These are phyloP conservation scores for Daubentonia madagascariensis DNA, from an alignment of 2,113 vertebrate species.

Conservation along the genomic window DNA sequence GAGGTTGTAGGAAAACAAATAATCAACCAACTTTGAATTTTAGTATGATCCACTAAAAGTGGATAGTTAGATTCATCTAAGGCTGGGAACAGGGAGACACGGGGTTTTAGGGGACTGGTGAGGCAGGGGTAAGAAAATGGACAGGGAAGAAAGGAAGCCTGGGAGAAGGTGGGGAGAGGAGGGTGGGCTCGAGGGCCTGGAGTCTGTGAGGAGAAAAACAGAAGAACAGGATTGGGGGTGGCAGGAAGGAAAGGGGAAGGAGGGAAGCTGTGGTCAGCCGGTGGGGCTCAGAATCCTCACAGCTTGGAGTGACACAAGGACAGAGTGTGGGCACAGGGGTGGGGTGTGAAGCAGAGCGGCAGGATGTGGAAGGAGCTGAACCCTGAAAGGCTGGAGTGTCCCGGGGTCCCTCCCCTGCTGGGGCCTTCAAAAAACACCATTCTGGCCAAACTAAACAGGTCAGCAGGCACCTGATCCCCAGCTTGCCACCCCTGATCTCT, in stretches of 20 bases:
- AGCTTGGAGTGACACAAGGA: neutral
- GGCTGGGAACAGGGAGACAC: neutral
- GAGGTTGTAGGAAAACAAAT: neutral
- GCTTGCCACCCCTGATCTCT: neutral
- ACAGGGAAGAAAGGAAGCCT: neutral
- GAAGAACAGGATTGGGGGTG: neutral
- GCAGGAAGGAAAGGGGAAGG: neutral
- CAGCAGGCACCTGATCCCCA: neutral
- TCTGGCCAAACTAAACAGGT: neutral
- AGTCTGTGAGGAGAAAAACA: neutral
- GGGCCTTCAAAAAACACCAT: neutral
- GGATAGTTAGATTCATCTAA: neutral
- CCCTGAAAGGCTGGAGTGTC: neutral
- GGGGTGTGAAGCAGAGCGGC: neutral
- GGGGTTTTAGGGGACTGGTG: neutral
- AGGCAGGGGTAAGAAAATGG: neutral
- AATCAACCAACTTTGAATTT: conserved; percentile 24
- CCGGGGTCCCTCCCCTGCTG: neutral
- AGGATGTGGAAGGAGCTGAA: neutral
- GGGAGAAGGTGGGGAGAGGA: neutral
- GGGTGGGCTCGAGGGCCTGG: neutral
- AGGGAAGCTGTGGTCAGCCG: neutral
- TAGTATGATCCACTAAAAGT: neutral
- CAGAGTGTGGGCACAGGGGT: neutral
- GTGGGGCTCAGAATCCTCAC: neutral